phyloP scores from a whole-genome alignment of 2,888 invertebrate species.

The Chromoteleia sp. region DNA sequence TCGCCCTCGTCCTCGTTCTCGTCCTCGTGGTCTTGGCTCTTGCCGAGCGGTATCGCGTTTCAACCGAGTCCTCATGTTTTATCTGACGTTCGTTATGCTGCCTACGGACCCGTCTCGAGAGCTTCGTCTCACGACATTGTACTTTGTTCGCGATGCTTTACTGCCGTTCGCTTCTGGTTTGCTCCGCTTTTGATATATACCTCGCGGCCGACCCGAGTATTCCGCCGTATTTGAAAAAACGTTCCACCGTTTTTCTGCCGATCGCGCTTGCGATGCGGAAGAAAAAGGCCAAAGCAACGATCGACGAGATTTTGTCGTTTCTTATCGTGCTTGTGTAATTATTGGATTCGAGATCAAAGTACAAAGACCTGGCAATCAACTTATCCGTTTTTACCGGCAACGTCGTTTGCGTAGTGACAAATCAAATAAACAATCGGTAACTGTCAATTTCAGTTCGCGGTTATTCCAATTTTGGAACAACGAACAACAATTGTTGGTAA shows the following conservation, averaged over 20 bases:
- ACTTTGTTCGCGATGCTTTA: slow-evolving; percentile 77
- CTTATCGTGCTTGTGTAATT: slow-evolving; percentile 7
- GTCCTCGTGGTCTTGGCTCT: slow-evolving; percentile 18
- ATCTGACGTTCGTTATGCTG: slow-evolving; percentile 81
- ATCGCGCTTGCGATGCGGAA: slow-evolving; percentile 32
- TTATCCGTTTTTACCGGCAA: too few species aligned
- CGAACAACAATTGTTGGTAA: too few species aligned
- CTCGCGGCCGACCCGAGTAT: slow-evolving; percentile 66
- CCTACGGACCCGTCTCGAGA: slow-evolving; percentile 51
- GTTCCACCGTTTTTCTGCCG: slow-evolving; percentile 69
- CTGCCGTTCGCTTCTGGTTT: slow-evolving; percentile 72
- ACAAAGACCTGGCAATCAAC: too few species aligned
- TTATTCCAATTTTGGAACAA: too few species aligned
- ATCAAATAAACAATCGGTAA: too few species aligned
- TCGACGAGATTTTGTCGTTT: slow-evolving; percentile 33
- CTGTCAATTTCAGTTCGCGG: too few species aligned
- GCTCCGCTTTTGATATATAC: slow-evolving; percentile 66
- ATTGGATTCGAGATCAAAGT: not conserved
- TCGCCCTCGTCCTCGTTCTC: slow-evolving; percentile 35
- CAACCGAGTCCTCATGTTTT: slow-evolving; percentile 78
- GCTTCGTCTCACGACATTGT: slow-evolving; percentile 68
- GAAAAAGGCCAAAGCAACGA: slow-evolving; percentile 46
- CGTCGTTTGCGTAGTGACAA: too few species aligned
- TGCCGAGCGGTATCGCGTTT: slow-evolving; percentile 71
- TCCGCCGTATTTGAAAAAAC: slow-evolving; percentile 36